phyloP scores from a whole-genome alignment of 2,888 invertebrate species.

The Balanococcus diminutus region DNA sequence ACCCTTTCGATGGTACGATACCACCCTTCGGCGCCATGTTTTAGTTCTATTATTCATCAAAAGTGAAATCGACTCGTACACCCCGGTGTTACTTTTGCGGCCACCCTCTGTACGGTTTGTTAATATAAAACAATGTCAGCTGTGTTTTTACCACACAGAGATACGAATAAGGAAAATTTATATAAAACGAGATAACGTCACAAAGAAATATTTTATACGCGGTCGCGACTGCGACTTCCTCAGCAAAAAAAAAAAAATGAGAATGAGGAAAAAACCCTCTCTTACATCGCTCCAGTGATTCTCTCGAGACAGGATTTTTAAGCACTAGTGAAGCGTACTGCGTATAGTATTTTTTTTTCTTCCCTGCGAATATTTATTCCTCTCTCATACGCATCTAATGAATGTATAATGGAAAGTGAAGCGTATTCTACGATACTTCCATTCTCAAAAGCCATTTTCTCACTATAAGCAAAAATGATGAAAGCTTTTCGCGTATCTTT shows the following conservation, averaged over 20 bases:
- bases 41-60: background rate
- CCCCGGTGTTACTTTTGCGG: background rate
- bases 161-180: conserved; percentile 35
- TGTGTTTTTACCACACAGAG: conserved; percentile 10
- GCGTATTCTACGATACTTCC: background rate
- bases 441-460: background rate
- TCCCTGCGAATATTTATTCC: conserved; percentile 23
- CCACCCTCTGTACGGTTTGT: conserved; percentile 28
- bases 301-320: conserved; percentile 5
- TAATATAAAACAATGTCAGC: conserved; percentile 41
- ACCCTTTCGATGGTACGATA: background rate
- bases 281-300: background rate
- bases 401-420: conserved; percentile 20
- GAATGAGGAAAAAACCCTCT: background rate
- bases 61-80: conserved; percentile 10
- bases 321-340: background rate
- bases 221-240: background rate
- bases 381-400: conserved; percentile 32
- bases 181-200: conserved; percentile 34
- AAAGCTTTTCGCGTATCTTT: conserved; percentile 1
- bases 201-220: conserved; percentile 16
- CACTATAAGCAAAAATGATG: background rate
- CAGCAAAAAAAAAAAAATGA: background rate
- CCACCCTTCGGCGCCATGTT: background rate
- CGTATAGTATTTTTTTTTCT: background rate